Base-by-base conservation (phyloP, 2,797 vertebrate species). In the Anguilla marmorata region DNA sequence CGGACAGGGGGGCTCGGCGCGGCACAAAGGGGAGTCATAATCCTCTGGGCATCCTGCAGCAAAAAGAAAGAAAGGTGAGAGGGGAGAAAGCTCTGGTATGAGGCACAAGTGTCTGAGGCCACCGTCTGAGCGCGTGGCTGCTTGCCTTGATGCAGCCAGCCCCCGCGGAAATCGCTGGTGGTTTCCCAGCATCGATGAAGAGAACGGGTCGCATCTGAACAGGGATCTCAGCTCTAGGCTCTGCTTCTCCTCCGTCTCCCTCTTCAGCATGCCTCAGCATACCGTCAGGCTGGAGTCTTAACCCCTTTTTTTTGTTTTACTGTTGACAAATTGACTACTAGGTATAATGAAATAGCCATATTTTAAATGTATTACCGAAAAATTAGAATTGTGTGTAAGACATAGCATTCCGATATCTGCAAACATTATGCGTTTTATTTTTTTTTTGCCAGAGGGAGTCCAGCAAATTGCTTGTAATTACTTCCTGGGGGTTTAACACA, bases 311-410 rank as follows among this genome's bases (percentile, higher is more conserved):
- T 66, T 66, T 66, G 4, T 63, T 27, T 69, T 69, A 69, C 63
- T 69, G 63, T 69, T 69, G 63, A 69, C 63, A 69, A 69, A 69
- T 69, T 69, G 63, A 69, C 63, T n/a, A n/a, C 24, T 5, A 69
- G 27, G 7, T 52, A 12, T 69, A 69, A 69, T 69, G 63, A 69
- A 69, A 27, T 69, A 69, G 63, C 63, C 63, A 69, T 27, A 69
- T 69, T 69, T n/a, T 69, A 69, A 69, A 11, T 7, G 63, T 69
- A 27, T 69, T 69, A 69, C 63, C 6, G 6, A n/a, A 69, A 69
- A 69, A 69, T 69, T 69, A 69, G 24, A 69, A 69, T 69, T 27
- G 27, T 69, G 27, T 69, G 24, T n/a, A n/a, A 27, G 63, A 27
- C 63, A 69, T 69, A 8, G 6, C 63, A 69, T 69, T 69, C 63